A percentile compares a stretch with the other conserved stretches of the same genome.
Conservation (phyloP, 2,113 vertebrate species). For the Urocynchramus pylzowi region DNA sequence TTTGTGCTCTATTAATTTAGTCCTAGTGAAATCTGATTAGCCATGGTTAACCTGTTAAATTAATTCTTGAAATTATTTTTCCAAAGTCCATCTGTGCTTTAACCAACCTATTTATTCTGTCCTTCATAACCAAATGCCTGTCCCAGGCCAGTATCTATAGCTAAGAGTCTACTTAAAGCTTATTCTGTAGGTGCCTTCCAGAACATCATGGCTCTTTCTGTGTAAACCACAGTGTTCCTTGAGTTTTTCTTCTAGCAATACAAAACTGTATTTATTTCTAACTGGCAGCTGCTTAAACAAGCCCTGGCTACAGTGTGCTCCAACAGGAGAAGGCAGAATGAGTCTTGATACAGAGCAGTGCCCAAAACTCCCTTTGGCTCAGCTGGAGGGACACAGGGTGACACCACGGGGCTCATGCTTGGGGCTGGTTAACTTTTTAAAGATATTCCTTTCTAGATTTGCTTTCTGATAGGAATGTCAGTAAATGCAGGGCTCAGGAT, state of each 20-base stretch:
- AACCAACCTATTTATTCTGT: not conserved
- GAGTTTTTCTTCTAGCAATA: too few relatives aligned
- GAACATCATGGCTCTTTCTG: not conserved
- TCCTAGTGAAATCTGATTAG: not conserved
- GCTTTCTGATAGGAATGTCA: not conserved
- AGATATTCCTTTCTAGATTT: not conserved
- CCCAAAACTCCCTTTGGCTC: not conserved
- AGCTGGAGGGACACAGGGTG: not conserved
- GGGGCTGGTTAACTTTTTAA: fast-evolving
- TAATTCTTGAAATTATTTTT: not conserved
- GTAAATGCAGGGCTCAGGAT: not conserved
- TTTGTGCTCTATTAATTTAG: not conserved
- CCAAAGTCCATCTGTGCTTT: not conserved
- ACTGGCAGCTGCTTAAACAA: not conserved
- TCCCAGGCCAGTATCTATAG: not conserved
- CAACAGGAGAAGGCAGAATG: not conserved
- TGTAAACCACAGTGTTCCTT: not conserved
- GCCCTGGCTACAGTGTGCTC: not conserved
- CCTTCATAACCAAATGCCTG: not conserved
- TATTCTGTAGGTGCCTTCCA: not conserved
- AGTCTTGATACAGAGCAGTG: not conserved
- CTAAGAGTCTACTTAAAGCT: not conserved
- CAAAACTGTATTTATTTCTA: not conserved
- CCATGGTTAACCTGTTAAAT: not conserved
- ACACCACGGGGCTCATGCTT: not conserved